A percentile compares a stretch with the other conserved stretches of the same genome.
These are phyloP conservation scores for Sanderia malayensis DNA, from an alignment of 30 jellyfish, hydroid and myxozoan genomes.

Conservation along the genomic window DNA sequence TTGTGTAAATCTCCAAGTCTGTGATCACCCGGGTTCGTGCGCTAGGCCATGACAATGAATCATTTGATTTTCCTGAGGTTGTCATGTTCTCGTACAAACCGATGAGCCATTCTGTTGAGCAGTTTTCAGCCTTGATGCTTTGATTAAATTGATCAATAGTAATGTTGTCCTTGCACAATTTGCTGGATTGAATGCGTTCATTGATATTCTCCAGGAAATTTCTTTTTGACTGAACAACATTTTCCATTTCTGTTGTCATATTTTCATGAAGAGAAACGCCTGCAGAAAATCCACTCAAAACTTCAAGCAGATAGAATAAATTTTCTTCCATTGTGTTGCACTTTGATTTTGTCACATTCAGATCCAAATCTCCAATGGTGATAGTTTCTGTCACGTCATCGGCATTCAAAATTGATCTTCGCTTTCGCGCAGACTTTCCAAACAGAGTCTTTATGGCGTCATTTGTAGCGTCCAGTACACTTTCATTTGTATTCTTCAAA, in stretches of 20 bases:
- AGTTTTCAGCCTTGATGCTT: background rate
- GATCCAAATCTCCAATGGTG: slow-evolving; percentile 13
- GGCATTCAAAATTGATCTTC: slow-evolving; percentile 24
- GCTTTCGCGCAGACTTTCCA: slow-evolving; percentile 21
- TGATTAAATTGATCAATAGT: too few species aligned
- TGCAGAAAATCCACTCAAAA: background rate
- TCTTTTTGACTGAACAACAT: background rate
- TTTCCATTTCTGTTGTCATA: slow-evolving; percentile 5
- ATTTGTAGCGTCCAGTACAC: slow-evolving; percentile 29
- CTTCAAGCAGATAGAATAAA: slow-evolving; percentile 19
- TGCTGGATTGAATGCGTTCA: background rate
- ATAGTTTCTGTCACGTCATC: background rate
- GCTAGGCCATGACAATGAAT: slow-evolving; percentile 31
- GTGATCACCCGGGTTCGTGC: slow-evolving; percentile 20
- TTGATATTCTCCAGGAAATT: slow-evolving; percentile 14
- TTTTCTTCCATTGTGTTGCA: slow-evolving; percentile 18
- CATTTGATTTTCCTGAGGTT: background rate
- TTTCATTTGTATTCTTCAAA: slow-evolving; percentile 12
- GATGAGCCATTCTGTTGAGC: slow-evolving; percentile 27
- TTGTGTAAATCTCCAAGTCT: slow-evolving; percentile 25
- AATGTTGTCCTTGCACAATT: background rate
- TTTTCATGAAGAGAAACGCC: slow-evolving; percentile 17
- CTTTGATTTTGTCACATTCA: slow-evolving; percentile 16
- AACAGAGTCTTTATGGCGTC: slow-evolving; percentile 1
- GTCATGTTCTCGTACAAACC: slow-evolving; percentile 20